Base-by-base conservation (phyloP, 1,140 invertebrate species). In the Tetragonula clypearis region DNA sequence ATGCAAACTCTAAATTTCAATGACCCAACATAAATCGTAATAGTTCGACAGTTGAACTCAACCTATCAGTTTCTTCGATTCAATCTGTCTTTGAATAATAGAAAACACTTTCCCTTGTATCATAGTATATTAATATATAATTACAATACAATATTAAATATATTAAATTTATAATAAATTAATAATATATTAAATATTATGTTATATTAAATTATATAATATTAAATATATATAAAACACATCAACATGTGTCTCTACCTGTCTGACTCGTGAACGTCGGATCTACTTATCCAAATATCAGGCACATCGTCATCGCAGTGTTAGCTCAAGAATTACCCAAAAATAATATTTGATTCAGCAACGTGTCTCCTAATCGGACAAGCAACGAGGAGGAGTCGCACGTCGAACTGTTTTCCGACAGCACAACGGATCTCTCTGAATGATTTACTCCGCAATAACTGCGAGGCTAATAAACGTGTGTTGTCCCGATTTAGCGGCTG, bases 371-470 rank as follows among this genome's bases (percentile, higher is more conserved):
- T 86, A 86, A 87, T 85, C 86, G 85, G 86, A 87, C 83, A 78
- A 87, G 56, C 60, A 78, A 77, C 26, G 58, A 77, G 69, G 19
- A 41, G 30, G 21, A 15, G 15, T 11, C 69, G 41, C 69, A 80
- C 35, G 49, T 76, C 80, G 71, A 89, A 85, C 74, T 71, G 71
- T 49, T 17, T 66, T 69, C 66, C 35, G 86, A 86, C 79, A 53
- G 69, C 79, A 88, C 87, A 88, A 88, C 87, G 86, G 75, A 26
- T 49, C 72, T 55, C 82, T 4, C 55, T 81, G 68, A 74, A 90
- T 90, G 89, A 90, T 90, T 90, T 88, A 90, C 82, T 82, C 23
- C 23, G n/a, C 84, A n/a, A 71, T 41, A 81, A 71, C 56, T 35
- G 73, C 26, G 55, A 41, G 66, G 65, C 78, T 79, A 84, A 89